These are phyloP conservation scores for Anser brachyrhynchus DNA, from an alignment of 2,113 vertebrate species.

Conservation along the genomic window DNA sequence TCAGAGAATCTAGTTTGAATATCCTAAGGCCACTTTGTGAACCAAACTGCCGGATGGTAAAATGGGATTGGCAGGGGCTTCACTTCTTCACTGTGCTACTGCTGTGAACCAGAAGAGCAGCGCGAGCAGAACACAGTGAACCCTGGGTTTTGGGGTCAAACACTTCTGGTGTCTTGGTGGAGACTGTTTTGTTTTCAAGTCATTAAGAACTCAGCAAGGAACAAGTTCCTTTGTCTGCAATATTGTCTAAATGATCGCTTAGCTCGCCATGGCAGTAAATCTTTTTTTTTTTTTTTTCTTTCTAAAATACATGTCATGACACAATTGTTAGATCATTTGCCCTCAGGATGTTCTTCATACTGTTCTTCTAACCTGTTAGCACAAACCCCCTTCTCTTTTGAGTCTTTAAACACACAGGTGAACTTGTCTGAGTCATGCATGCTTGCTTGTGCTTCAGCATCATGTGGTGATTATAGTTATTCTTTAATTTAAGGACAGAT, in stretches of 20 bases:
- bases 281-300: background rate
- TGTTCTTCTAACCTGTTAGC: slow-evolving; percentile 32
- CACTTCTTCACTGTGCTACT: background rate
- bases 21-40: background rate
- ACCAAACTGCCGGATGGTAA: background rate
- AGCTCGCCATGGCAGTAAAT: slow-evolving; percentile 36
- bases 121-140: background rate
- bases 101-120: background rate
- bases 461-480: background rate
- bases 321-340: slow-evolving; percentile 37
- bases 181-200: slow-evolving; percentile 22
- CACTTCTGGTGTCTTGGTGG: background rate
- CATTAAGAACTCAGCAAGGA: background rate
- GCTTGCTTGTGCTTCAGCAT: background rate
- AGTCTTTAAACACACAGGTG: background rate
- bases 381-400: background rate
- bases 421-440: background rate
- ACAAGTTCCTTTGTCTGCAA: background rate
- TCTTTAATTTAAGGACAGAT: background rate
- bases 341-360: background rate
- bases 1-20: background rate
- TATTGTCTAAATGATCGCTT: slow-evolving; percentile 20
- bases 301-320: slow-evolving; percentile 26
- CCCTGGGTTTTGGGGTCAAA: background rate
- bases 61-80: background rate